These are phyloP conservation scores for Leptinotarsa juncta DNA, from an alignment of 2,888 invertebrate genomes.

Conservation along the genomic window DNA sequence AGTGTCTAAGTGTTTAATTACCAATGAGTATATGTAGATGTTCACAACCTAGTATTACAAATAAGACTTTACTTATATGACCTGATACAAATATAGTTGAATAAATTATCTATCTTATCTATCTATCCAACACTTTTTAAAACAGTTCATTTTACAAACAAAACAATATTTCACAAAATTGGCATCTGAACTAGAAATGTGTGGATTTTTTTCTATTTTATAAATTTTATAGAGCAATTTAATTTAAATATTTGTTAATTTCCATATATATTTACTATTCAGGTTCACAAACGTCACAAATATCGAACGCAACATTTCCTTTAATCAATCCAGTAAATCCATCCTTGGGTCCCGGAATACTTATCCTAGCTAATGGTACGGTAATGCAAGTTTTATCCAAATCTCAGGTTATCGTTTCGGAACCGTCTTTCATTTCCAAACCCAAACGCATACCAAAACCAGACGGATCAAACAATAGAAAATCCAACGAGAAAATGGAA, in stretches of 20 bases:
- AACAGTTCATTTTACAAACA: too few relatives aligned
- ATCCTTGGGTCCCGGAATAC: constrained; percentile 61
- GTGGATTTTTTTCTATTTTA: too few relatives aligned
- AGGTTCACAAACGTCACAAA: constrained; percentile 6
- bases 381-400: constrained; percentile 60
- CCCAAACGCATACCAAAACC: constrained; percentile 24
- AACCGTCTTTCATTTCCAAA: constrained; percentile 44
- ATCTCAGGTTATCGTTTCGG: constrained; percentile 49
- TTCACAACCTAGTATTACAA: too few relatives aligned
- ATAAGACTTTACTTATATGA: too few relatives aligned
- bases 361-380: constrained; percentile 63
- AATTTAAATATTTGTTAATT: constrained; percentile 42
- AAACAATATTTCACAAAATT: too few relatives aligned
- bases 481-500: not conserved
- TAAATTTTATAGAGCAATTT: constrained; percentile 39
- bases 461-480: constrained; percentile 19
- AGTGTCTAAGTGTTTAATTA: too few relatives aligned
- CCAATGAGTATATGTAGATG: too few relatives aligned
- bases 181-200: too few relatives aligned
- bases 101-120: too few relatives aligned
- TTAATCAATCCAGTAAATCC: constrained; percentile 49
- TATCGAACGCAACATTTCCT: constrained; percentile 44
- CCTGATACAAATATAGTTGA: too few relatives aligned
- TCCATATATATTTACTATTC: constrained; percentile 36
- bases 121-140: too few relatives aligned